Evolutionary conservation across 2,113 vertebrate genomes (phyloP).

Genomic region (Neotoma lepida): DNA sequence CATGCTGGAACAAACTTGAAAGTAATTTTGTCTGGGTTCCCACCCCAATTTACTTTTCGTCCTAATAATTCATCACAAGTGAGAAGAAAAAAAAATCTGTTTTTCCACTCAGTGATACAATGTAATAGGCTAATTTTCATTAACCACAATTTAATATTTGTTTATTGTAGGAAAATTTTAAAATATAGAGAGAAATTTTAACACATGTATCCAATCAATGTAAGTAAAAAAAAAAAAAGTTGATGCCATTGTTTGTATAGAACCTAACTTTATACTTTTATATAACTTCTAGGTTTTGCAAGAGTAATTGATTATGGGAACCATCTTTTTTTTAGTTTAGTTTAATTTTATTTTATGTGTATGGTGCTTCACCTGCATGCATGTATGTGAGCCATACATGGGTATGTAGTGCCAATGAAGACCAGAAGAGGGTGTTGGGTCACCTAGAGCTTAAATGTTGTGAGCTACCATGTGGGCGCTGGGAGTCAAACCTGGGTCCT

Average conservation of each 20-base stretch:
- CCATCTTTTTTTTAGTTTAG: not conserved
- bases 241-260: constrained; percentile 10
- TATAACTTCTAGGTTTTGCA: constrained; percentile 5
- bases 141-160: not conserved
- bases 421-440: not conserved
- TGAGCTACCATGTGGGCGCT: not conserved
- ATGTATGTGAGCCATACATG: too few species aligned
- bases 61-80: constrained; percentile 41
- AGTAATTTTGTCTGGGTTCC: constrained; percentile 20
- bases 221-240: not conserved
- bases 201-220: not conserved
- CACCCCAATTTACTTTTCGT: constrained; percentile 36
- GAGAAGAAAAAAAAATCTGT: not conserved
- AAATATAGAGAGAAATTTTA: constrained; percentile 1
- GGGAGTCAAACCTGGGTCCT: not conserved
- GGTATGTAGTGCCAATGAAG: not conserved
- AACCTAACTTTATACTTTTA: constrained; percentile 4
- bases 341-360: not conserved
- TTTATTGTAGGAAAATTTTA: not conserved
- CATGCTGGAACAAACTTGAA: not conserved
- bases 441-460: not conserved
- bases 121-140: constrained; percentile 10
- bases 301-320: constrained; percentile 18
- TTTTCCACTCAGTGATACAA: constrained; percentile 35
- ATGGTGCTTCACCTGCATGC: not conserved